Conservation (phyloP, 2,113 vertebrate species). For the Taxidea taxus region DNA sequence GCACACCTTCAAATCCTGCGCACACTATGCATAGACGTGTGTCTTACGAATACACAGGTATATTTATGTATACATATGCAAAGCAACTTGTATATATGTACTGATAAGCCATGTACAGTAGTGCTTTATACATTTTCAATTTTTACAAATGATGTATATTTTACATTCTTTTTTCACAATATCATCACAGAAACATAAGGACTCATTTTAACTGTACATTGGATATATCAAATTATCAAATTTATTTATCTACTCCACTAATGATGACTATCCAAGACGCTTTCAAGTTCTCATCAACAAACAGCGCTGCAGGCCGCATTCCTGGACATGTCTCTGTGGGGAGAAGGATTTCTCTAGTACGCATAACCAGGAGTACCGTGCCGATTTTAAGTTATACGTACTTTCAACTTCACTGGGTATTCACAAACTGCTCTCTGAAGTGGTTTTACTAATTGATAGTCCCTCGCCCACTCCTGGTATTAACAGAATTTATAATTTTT, state of each 20-base stretch:
- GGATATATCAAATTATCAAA: neutral
- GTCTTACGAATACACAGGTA: neutral
- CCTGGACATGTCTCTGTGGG: neutral
- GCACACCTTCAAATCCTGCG: neutral
- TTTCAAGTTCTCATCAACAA: neutral
- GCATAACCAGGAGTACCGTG: neutral
- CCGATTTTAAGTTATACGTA: rapidly evolving
- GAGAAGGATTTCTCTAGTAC: neutral
- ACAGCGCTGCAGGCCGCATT: neutral
- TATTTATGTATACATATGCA: neutral
- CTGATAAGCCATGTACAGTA: neutral
- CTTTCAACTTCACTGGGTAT: neutral
- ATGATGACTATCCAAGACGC: neutral
- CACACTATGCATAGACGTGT: neutral
- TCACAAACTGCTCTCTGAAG: neutral
- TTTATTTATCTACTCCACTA: neutral
- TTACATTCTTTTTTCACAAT: slow-evolving; percentile 18
- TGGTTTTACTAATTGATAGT: neutral
- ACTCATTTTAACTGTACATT: neutral
- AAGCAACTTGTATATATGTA: neutral
- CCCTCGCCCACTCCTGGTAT: neutral
- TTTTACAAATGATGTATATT: slow-evolving; percentile 8
- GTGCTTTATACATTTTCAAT: neutral
- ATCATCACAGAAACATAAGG: neutral
- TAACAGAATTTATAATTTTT: neutral